Base-by-base conservation (phyloP, 2,797 vertebrate genomes). In the Petrocephalus sullivani region DNA sequence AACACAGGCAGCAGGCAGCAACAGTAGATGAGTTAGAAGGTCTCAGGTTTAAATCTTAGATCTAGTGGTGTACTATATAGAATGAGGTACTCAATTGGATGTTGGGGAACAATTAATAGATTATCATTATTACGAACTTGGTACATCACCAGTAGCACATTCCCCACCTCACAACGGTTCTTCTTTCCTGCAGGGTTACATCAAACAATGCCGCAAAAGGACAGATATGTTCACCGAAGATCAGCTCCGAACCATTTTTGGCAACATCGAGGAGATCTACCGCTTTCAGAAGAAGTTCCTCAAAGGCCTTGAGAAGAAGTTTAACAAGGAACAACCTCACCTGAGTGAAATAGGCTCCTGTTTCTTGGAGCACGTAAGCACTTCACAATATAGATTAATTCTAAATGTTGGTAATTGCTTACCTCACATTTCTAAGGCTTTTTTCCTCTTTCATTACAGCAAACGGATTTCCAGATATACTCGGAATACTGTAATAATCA, bases 401-500 rank as follows among this genome's bases (percentile, higher is more conserved):
- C 46, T n/a, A 10, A 7, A 53, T 37, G 28, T 57, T 37, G n/a
- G 33, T 86, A 14, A 37, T 33, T 41, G 56, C 23, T 58, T 60
- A 46, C 33, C 71, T 78, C 37, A 78, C 6, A 78, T 46, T 46
- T 49, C 33, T 86, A 86, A 57, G 23, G 8, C 8, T 57, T 64
- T 51, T 6, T 46, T 19, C 56, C n/a, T n/a, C 12, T 64, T 56
- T 23, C 21, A 16, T 61, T 90, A 12, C 91, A 99, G 98, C 97
- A 98, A 97, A 98, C 96, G 0, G 97, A 99, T 90, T 99, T 99
- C 89, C 98, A 99, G 96, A 98, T 99, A 90, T 99, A 99, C 91
- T 99, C 98, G 0, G 98, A 99, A 90, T 99, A 99, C 91, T 99
- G 98, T 93, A 99, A 99, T 96, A 99, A 99, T 94, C 98, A 99